A percentile compares a stretch with the other conserved stretches of the same genome.
Conservation (phyloP, 2,888 invertebrate genomes). For the Drosophila phalerata region DNA sequence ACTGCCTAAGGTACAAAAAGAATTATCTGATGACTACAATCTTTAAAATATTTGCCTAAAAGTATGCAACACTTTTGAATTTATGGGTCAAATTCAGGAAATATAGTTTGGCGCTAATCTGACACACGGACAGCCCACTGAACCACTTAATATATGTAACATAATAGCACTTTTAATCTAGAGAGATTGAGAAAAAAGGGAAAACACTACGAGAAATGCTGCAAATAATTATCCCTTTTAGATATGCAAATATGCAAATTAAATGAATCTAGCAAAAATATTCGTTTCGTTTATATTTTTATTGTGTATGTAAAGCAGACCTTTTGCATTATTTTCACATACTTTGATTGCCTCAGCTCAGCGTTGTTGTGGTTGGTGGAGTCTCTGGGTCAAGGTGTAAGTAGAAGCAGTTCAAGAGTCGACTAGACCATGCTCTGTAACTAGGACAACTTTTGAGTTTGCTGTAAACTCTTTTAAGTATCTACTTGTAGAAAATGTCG, state of each 20-base stretch:
- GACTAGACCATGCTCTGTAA: slow-evolving; percentile 4
- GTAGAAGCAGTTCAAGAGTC: slow-evolving; percentile 7
- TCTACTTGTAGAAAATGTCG: background rate
- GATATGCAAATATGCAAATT: slow-evolving; percentile 56
- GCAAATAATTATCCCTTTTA: slow-evolving; percentile 69
- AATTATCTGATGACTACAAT: background rate
- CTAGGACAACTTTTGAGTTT: background rate
- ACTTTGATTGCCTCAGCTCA: slow-evolving; percentile 55
- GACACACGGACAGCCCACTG: background rate
- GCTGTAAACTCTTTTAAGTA: background rate
- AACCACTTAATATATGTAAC: slow-evolving; percentile 32
- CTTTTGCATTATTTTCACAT: slow-evolving; percentile 75
- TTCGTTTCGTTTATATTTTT: slow-evolving; percentile 30
- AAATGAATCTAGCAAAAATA: slow-evolving; percentile 33
- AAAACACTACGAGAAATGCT: slow-evolving; percentile 5
- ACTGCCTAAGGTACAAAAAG: background rate
- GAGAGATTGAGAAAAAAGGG: slow-evolving; percentile 32
- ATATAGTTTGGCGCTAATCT: slow-evolving; percentile 9
- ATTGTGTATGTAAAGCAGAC: slow-evolving; percentile 56
- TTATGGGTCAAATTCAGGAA: background rate
- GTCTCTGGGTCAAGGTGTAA: slow-evolving; percentile 21
- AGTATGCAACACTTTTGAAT: slow-evolving; percentile 59
- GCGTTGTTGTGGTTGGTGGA: background rate
- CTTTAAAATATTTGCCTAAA: slow-evolving; percentile 23
- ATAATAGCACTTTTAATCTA: slow-evolving; percentile 61